Conservation (phyloP, 2,888 invertebrate genomes). For the Villa cingulata region DNA sequence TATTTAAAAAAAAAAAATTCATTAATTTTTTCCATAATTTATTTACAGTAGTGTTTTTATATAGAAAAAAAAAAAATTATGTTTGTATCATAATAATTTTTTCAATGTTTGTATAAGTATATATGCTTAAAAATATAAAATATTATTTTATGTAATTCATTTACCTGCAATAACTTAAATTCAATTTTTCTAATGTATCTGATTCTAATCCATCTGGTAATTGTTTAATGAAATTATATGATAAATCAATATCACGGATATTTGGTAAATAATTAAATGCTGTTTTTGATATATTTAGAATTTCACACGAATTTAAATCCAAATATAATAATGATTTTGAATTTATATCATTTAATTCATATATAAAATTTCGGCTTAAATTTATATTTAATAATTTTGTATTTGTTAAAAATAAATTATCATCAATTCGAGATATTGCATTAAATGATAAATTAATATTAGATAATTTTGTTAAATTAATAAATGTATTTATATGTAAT, state of each 20-base stretch:
- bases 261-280: constrained; percentile 46
- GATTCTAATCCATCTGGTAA: constrained; percentile 50
- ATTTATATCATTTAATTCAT: constrained; percentile 42
- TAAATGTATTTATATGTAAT: constrained; percentile 47
- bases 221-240: constrained; percentile 48
- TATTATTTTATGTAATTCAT: too few species aligned
- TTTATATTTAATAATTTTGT: constrained; percentile 45
- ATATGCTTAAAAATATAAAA: too few species aligned
- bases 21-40: too few species aligned
- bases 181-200: constrained; percentile 44
- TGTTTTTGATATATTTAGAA: constrained; percentile 41
- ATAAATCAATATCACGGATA: constrained; percentile 47
- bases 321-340: constrained; percentile 44
- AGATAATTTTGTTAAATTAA: constrained; percentile 42
- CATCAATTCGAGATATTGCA: constrained; percentile 45
- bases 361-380: constrained; percentile 51
- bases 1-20: too few species aligned
- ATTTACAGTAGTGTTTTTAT: too few species aligned
- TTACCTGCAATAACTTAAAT: constrained; percentile 36
- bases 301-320: constrained; percentile 54
- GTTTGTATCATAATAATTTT: too few species aligned
- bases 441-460: constrained; percentile 57
- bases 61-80: too few species aligned
- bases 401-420: constrained; percentile 46
- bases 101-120: too few species aligned